A percentile compares a stretch with the other conserved stretches of the same genome.
These are phyloP conservation scores for Hydrolagus affinis DNA, from an alignment of 2,113 vertebrate species.

Conservation along the genomic window DNA sequence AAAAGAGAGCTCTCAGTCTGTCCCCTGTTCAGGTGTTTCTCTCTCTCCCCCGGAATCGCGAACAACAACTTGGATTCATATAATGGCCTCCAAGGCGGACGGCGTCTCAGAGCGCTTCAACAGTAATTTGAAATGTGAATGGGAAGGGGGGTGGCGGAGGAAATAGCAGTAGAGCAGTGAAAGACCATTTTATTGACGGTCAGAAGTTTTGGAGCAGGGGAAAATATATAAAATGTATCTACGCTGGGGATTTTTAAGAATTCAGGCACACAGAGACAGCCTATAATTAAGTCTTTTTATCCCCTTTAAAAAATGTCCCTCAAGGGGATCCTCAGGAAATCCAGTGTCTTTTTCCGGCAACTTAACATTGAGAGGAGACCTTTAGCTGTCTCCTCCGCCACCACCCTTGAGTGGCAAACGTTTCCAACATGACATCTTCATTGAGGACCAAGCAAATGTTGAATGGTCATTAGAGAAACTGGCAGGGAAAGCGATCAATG, in stretches of 20 bases:
- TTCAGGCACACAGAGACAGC: not conserved
- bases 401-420: conserved; percentile 17
- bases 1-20: too few species aligned
- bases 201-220: too few species aligned
- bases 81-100: too few species aligned
- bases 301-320: too few species aligned
- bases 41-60: too few species aligned
- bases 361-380: conserved; percentile 8
- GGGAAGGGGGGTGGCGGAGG: too few species aligned
- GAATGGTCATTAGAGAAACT: conserved; percentile 24
- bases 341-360: conserved; percentile 1
- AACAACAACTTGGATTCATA: too few species aligned
- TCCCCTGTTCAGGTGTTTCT: too few species aligned
- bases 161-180: too few species aligned
- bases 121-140: too few species aligned
- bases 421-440: conserved; percentile 27
- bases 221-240: not conserved
- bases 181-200: too few species aligned
- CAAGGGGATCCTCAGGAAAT: not conserved
- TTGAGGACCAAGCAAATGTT: conserved; percentile 26
- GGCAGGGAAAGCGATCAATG: conserved; percentile 13
- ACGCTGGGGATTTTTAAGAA: not conserved
- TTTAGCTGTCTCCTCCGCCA: conserved; percentile 22
- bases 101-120: too few species aligned
- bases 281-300: not conserved